Percentiles rank a stretch among this genome's conserved stretches.
Conservation (phyloP, 1,140 invertebrate species). For the Radopholus similis region DNA sequence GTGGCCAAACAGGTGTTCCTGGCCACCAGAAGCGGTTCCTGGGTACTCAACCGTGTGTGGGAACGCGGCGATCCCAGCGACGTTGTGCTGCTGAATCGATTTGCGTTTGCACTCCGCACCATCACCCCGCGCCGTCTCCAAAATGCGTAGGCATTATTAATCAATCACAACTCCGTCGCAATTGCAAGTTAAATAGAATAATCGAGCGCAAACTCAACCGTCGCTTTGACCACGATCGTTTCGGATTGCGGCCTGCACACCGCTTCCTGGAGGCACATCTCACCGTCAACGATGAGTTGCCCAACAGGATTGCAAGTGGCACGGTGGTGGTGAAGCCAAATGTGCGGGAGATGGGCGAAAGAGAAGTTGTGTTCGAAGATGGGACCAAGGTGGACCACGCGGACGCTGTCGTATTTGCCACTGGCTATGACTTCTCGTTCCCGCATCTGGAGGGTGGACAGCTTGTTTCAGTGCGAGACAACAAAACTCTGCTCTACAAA, state of each 20-base stretch:
- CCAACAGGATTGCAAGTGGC: constrained; percentile 64
- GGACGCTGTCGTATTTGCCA: constrained; percentile 45
- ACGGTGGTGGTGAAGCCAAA: constrained; percentile 62
- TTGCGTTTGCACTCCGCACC: constrained; percentile 5
- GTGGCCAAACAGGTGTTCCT: constrained; percentile 62
- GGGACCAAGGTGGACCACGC: background rate
- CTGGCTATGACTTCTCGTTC: constrained; percentile 44
- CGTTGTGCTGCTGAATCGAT: constrained; percentile 20
- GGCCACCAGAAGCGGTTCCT: constrained; percentile 63
- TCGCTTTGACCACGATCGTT: constrained; percentile 63
- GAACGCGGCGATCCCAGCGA: constrained; percentile 48
- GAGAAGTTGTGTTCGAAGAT: constrained; percentile 24
- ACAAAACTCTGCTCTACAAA: constrained; percentile 62
- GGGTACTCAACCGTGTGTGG: constrained; percentile 63
- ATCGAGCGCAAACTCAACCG: constrained; percentile 17
- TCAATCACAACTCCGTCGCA: background rate
- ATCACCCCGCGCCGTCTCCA: background rate
- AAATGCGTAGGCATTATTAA: constrained; percentile 10
- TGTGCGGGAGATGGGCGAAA: constrained; percentile 60
- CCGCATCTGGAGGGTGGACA: constrained; percentile 34
- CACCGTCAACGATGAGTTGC: constrained; percentile 66
- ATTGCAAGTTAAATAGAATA: background rate
- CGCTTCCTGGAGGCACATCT: constrained; percentile 61
- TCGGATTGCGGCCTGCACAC: constrained; percentile 63
- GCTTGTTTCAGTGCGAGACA: constrained; percentile 50